A percentile compares a stretch with the other conserved stretches of the same genome.
Evolutionary conservation across 1,140 invertebrate genomes (phyloP).

Genomic region (Babylonia areolata): DNA sequence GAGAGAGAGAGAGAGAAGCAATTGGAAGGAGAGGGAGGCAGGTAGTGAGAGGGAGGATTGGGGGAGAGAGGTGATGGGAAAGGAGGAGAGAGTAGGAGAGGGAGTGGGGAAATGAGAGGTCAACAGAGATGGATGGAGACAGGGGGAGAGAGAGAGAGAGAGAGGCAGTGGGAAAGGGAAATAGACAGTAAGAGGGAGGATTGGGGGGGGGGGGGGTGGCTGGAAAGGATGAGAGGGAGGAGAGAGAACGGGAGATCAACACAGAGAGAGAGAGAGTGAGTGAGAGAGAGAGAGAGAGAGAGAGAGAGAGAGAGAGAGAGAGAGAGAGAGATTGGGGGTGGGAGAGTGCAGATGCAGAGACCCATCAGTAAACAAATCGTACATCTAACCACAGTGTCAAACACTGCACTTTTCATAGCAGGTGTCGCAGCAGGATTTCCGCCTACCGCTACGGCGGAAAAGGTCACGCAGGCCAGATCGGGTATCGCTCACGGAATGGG

Average conservation of each 20-base stretch:
- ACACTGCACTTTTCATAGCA: too few species aligned
- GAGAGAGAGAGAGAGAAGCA: too few species aligned
- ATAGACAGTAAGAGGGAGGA: neutral
- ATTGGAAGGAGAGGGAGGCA: too few species aligned
- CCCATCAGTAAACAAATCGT: too few species aligned
- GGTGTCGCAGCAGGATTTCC: too few species aligned
- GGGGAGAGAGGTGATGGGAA: too few species aligned
- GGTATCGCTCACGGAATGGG: too few species aligned
- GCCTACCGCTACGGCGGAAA: too few species aligned
- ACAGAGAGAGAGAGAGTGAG: neutral
- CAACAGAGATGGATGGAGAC: neutral
- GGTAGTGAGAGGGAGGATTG: too few species aligned
- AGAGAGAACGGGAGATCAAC: neutral
- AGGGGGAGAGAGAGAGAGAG: conserved; percentile 16
- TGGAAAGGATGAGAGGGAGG: neutral
- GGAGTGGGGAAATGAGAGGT: neutral
- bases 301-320: neutral
- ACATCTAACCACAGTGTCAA: too few species aligned
- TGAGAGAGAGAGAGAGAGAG: neutral
- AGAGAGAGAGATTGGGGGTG: neutral
- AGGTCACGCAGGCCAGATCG: too few species aligned
- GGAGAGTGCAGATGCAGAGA: too few species aligned
- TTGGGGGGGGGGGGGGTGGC: neutral
- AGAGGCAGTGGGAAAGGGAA: neutral
- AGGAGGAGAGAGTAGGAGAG: neutral